Conservation (phyloP, 37 sponge, comb jelly and placozoan species). For the Halichondria panicea region DNA sequence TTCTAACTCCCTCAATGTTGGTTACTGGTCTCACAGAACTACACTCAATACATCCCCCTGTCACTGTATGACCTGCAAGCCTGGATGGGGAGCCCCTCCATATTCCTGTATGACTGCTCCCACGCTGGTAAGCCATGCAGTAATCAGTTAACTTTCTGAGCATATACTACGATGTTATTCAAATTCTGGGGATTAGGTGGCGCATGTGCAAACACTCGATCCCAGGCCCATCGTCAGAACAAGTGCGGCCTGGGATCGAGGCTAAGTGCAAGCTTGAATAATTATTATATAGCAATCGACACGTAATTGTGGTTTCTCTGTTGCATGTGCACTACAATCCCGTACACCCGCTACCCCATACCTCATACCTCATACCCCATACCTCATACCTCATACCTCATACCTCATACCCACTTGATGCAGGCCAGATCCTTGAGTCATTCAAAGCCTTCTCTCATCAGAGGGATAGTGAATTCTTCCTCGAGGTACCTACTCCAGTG, state of each 20-base stretch:
- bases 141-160: slow-evolving; percentile 4
- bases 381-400: too few relatives aligned
- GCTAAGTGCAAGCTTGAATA: background rate
- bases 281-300: background rate
- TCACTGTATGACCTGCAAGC: slow-evolving; percentile 91
- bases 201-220: too few relatives aligned
- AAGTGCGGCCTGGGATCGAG: background rate
- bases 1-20: background rate
- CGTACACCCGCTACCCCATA: too few relatives aligned
- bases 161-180: slow-evolving; percentile 13
- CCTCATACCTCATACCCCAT: too few relatives aligned
- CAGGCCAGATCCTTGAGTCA: slow-evolving; percentile 81
- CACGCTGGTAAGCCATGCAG: slow-evolving; percentile 73
- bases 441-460: slow-evolving; percentile 88
- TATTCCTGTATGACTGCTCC: slow-evolving; percentile 95
- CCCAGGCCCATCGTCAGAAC: too few relatives aligned
- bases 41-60: slow-evolving; percentile 97
- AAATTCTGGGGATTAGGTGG: background rate
- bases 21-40: slow-evolving; percentile 48
- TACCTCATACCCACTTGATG: background rate
- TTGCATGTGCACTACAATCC: too few relatives aligned
- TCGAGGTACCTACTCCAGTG: slow-evolving; percentile 27
- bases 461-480: slow-evolving; percentile 73
- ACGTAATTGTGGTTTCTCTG: background rate
- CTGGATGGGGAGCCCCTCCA: slow-evolving; percentile 92